phyloP scores from a whole-genome alignment of 2,113 vertebrate species.

The Toxostoma redivivum region DNA sequence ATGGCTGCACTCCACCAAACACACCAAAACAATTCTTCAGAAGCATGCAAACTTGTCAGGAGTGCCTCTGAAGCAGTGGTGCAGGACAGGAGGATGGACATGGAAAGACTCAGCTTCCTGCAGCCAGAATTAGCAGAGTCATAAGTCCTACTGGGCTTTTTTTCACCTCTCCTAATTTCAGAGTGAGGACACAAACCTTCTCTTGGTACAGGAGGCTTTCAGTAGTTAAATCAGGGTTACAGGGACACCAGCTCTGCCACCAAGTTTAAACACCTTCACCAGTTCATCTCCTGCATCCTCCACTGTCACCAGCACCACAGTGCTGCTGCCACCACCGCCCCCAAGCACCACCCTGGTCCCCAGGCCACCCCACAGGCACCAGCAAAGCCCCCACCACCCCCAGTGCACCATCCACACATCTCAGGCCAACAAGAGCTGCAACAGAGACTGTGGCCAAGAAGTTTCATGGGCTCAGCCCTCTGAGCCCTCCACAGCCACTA shows the following conservation, averaged over 20 bases:
- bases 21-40: background rate
- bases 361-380: background rate
- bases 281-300: background rate
- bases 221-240: background rate
- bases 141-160: background rate
- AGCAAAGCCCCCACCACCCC: background rate
- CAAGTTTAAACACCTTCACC: background rate
- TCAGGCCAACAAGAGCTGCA: background rate
- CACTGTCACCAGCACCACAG: background rate
- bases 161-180: background rate
- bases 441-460: background rate
- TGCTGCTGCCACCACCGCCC: background rate
- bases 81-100: background rate
- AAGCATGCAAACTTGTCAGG: background rate
- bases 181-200: background rate
- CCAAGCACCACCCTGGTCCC: accelerated
- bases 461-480: accelerated
- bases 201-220: background rate
- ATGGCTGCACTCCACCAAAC: background rate
- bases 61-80: background rate
- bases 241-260: background rate
- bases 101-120: background rate
- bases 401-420: background rate
- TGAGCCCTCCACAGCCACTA: background rate
- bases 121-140: background rate